A percentile compares a stretch with the other conserved stretches of the same genome.
These are phyloP conservation scores for Erinaceus europaeus DNA, from an alignment of 2,113 vertebrate genomes.

Conservation along the genomic window DNA sequence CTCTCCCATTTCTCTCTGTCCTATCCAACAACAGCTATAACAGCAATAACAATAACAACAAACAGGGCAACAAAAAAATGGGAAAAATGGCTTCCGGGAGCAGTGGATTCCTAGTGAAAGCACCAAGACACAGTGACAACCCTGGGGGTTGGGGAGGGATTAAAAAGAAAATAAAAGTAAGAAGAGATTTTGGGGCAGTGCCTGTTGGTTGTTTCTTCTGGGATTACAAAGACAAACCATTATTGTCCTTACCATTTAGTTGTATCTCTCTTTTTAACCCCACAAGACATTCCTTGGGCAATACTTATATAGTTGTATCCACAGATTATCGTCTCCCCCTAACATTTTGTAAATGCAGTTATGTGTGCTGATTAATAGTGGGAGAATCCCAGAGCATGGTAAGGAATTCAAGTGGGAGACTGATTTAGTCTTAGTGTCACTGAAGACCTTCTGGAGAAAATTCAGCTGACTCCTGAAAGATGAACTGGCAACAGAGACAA, in stretches of 20 bases:
- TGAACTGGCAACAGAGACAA: not conserved
- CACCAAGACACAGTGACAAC: too few relatives aligned
- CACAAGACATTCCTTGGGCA: not conserved
- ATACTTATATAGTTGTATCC: not conserved
- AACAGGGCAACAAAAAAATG: too few relatives aligned
- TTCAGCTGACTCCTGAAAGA: not conserved
- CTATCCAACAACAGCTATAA: too few relatives aligned
- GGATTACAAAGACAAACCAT: not conserved
- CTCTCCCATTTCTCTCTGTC: too few relatives aligned
- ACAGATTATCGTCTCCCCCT: not conserved
- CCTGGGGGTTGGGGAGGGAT: too few relatives aligned
- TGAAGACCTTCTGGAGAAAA: not conserved
- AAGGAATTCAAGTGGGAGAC: not conserved
- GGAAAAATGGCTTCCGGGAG: too few relatives aligned
- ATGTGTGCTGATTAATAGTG: not conserved
- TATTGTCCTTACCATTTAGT: not conserved
- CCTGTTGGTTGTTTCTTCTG: not conserved
- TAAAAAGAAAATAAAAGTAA: too few relatives aligned
- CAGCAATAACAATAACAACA: too few relatives aligned
- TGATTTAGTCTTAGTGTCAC: not conserved
- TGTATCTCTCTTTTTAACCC: not conserved
- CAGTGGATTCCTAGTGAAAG: too few relatives aligned
- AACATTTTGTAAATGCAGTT: not conserved
- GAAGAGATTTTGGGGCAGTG: too few relatives aligned
- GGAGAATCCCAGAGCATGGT: not conserved